These are phyloP conservation scores for Tipula unca DNA, from an alignment of 2,888 invertebrate genomes.

Conservation along the genomic window DNA sequence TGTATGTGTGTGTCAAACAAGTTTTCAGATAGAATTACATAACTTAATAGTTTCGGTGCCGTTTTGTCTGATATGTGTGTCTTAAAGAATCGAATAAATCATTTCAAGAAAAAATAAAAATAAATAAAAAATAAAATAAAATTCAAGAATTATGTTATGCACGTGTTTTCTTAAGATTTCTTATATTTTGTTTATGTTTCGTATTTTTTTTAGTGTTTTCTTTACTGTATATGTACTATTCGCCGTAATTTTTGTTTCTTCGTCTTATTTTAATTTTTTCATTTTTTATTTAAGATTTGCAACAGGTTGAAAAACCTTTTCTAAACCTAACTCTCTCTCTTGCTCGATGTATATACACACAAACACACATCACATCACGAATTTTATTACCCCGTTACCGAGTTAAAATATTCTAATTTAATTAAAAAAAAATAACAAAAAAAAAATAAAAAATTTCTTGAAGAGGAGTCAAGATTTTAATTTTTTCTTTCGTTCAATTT, in stretches of 20 bases:
- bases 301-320: not conserved
- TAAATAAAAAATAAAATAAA: not conserved
- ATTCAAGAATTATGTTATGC: not conserved
- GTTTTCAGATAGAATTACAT: not conserved
- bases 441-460: not conserved
- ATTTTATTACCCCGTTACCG: not conserved
- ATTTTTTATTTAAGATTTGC: not conserved
- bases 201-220: not conserved
- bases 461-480: not conserved
- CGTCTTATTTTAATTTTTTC: not conserved
- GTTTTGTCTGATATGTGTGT: not conserved
- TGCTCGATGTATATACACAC: not conserved
- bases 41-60: not conserved
- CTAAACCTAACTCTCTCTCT: not conserved
- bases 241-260: not conserved
- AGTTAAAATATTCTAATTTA: conserved; percentile 2
- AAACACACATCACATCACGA: not conserved
- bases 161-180: not conserved
- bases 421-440: not conserved
- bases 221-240: not conserved
- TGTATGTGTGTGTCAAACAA: too few species aligned
- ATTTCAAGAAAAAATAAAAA: not conserved
- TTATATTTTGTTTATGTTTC: not conserved
- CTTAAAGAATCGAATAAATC: not conserved
- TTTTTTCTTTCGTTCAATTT: not conserved